Percentiles rank a stretch among this genome's conserved stretches.
phyloP scores from a whole-genome alignment of 2,888 invertebrate genomes.

The Pasiphila rectangulata region DNA sequence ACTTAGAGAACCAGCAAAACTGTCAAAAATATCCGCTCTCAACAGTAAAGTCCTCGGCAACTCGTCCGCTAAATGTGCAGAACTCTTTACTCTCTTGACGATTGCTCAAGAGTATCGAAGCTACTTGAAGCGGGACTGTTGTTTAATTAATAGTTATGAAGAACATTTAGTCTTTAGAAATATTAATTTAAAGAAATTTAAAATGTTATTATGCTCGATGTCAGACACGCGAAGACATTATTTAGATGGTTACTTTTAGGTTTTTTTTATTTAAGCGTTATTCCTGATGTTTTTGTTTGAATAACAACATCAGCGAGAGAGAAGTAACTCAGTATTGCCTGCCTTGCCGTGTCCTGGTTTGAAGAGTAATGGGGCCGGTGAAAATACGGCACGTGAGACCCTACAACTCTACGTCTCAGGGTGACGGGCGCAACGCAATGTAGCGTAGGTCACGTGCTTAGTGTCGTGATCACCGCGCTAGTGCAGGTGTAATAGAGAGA shows the following conservation, averaged over 20 bases:
- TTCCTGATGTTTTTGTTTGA: conserved; percentile 6
- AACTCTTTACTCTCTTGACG: conserved; percentile 32
- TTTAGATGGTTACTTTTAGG: conserved; percentile 15
- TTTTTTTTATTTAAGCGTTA: conserved; percentile 9
- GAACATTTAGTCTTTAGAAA: conserved; percentile 33
- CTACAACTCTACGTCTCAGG: too few relatives aligned
- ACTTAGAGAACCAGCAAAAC: too few relatives aligned
- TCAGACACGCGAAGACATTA: conserved; percentile 26
- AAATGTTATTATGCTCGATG: conserved; percentile 28
- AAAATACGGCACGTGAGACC: too few relatives aligned
- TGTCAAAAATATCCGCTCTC: background rate
- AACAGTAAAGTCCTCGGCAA: background rate
- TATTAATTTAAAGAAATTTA: conserved; percentile 33
- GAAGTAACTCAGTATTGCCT: background rate
- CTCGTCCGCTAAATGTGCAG: conserved; percentile 13
- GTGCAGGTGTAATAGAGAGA: too few relatives aligned
- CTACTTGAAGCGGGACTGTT: conserved; percentile 38
- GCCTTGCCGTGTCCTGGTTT: too few relatives aligned
- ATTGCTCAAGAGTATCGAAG: conserved; percentile 44
- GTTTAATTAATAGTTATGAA: conserved; percentile 41
- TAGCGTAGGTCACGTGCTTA: too few relatives aligned
- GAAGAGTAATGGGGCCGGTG: too few relatives aligned
- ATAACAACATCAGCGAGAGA: background rate
- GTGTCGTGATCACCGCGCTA: too few relatives aligned
- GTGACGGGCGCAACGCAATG: too few relatives aligned